phyloP scores from a whole-genome alignment of 2,888 invertebrate genomes.

The Megastigmus dorsalis region DNA sequence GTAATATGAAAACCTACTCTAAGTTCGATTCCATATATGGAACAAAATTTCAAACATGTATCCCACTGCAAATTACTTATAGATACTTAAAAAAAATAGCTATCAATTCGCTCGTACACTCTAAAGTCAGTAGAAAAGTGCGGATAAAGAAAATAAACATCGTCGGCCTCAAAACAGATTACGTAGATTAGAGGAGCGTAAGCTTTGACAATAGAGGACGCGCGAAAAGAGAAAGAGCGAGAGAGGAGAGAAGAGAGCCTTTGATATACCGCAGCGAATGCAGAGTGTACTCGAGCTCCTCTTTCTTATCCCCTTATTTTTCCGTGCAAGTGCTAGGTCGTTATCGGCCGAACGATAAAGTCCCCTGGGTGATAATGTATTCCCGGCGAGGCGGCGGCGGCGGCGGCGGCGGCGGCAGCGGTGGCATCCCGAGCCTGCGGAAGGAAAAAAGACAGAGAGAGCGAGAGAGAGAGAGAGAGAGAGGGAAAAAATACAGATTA shows the following conservation, averaged over 20 bases:
- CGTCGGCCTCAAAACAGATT: constrained; percentile 11
- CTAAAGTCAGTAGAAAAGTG: too few species aligned
- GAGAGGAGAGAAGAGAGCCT: neutral
- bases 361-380: constrained; percentile 70
- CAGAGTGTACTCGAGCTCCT: constrained; percentile 21
- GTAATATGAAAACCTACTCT: too few species aligned
- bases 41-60: too few species aligned
- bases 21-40: too few species aligned
- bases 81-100: too few species aligned
- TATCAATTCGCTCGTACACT: too few species aligned
- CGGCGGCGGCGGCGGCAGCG: constrained; percentile 55
- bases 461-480: constrained; percentile 49
- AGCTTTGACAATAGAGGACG: neutral
- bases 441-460: too few species aligned
- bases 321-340: constrained; percentile 52
- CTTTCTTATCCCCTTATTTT: constrained; percentile 38
- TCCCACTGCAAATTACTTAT: too few species aligned
- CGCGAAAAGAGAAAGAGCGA: neutral
- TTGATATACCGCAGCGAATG: constrained; percentile 42
- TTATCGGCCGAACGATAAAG: constrained; percentile 70
- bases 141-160: constrained; percentile 1
- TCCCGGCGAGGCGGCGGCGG: constrained; percentile 59
- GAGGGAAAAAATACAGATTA: constrained; percentile 70
- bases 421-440: too few species aligned
- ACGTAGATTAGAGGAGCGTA: constrained; percentile 24